Base-by-base conservation (phyloP, 1,140 invertebrate genomes). In the Trachelipus rathkii region DNA sequence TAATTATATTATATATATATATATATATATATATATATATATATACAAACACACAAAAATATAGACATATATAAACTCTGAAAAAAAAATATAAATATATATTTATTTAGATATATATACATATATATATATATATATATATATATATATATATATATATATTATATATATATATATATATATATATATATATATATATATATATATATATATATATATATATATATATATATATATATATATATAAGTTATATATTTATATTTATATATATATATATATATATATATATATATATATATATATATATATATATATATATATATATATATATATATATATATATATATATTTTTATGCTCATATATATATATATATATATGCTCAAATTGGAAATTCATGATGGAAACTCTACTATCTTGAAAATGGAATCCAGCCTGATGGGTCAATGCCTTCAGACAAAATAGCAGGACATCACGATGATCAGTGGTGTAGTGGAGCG, bases 311-410 rank as follows among this genome's bases (percentile, higher is more conserved):
- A 33, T 3, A 33, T 3, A 33, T 33, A 33, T 6, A 33, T 33
- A 33, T 3, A 6, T 3, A 33, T 3, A 33, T 33, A 33, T 3
- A 33, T 33, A 33, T 3, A 33, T 33, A 33, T n/a, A 33, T 33
- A 33, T 3, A 33, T 33, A 6, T 3, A 33, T 6, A 33, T 60
- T 60, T 13, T 60, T 60, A 1, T 60, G 50, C 50, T 2, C 8
- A 8, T 91, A 84, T 89, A 89, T 81, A 89, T 91, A 77, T 89
- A 88, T 70, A 86, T 91, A 79, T 89, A 91, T 82, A 86, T 90
- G 90, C 6, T 8, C 92, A 94, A 86, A 90, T 82, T 43, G 88
- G 88, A 53, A 89, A 89, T 84, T 87, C 88, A 71, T 89, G 88
- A 81, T 89, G 88, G 88, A 88, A 89, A 81, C 84, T 89, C 74